phyloP scores from a whole-genome alignment of 1,140 invertebrate species.

The Aphis craccivora region DNA sequence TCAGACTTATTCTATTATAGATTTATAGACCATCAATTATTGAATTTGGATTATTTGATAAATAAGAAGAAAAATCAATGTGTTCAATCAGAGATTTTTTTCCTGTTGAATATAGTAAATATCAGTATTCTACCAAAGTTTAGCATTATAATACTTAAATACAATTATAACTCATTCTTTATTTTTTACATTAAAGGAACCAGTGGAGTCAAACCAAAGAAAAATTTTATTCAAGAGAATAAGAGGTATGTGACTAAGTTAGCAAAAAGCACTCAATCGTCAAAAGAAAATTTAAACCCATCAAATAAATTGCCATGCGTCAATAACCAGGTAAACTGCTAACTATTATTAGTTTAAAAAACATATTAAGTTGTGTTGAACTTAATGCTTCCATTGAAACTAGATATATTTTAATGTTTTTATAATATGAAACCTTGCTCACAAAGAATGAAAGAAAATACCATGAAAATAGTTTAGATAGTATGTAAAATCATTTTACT shows the following conservation, averaged over 20 bases:
- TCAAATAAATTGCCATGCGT: not conserved
- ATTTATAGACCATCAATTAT: not conserved
- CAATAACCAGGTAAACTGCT: conserved; percentile 8
- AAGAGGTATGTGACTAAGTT: conserved; percentile 36
- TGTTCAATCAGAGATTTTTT: conserved; percentile 54
- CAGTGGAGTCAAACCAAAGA: conserved; percentile 24
- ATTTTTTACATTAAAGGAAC: not conserved
- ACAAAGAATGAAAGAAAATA: too few relatives aligned
- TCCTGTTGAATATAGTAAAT: conserved; percentile 43
- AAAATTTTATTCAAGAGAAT: conserved; percentile 40
- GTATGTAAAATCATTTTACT: not conserved
- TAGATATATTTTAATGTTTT: not conserved
- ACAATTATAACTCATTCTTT: not conserved
- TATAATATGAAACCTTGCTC: not conserved
- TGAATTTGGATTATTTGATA: not conserved
- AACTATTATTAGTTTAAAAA: not conserved
- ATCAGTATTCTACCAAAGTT: not conserved
- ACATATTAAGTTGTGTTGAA: not conserved
- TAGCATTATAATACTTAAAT: not conserved
- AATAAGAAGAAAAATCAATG: conserved; percentile 16
- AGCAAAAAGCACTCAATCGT: not conserved
- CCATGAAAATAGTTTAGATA: too few relatives aligned
- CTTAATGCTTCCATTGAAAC: not conserved
- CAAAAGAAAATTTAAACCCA: conserved; percentile 35
- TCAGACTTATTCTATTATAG: not conserved